Evolutionary conservation across 2,797 vertebrate genomes (phyloP), one percentile per base, ranked within the genome.

Genomic region (Schizothorax lantsangensis): DNA sequence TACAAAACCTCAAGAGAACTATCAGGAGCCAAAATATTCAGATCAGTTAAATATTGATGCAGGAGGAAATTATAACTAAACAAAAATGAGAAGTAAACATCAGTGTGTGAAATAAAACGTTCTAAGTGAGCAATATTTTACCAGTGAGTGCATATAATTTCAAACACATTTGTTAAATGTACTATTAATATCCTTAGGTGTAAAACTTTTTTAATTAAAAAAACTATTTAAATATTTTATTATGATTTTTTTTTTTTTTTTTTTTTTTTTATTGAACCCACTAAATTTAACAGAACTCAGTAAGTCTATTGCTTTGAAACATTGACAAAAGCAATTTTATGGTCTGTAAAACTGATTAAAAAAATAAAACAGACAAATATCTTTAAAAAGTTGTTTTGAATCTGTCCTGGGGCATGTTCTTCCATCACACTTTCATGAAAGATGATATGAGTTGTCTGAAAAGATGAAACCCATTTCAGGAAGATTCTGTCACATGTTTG

Each of bases 331-430:
- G 11, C 26, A 7, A 57, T 59, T 78, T 17, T 59, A 36, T 40
- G 52, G 1, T 7, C 52, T n/a, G 19, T 57, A 23, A 79, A 78
- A n/a, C 36, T 12, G 15, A 14, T 23, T 14, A 11, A 17, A 52
- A 12, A 30, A 30, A 47, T 49, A 5, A 1, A 64, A n/a, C 1
- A 10, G 12, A 30, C 33, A 82, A 26, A 2, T 10, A 12, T 30
- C 7, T 33, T 30, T 6, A 68, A 66, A 26, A 33, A 82, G 0
- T 7, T 38, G 68, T 26, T 73, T 62, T 72, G 49, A 73, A 59
- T 62, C 17, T 62, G 69, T n/a, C 82, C 40, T 74, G 52, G 23
- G 38, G 77, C 77, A 43, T 79, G 78, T 79, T 64, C 38, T 45
- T 64, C 19, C 14, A 2, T 19, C 36, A 45, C 38, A 33, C n/a